These are phyloP conservation scores for Scaptomyza montana DNA, from an alignment of 1,140 invertebrate genomes.

Conservation along the genomic window DNA sequence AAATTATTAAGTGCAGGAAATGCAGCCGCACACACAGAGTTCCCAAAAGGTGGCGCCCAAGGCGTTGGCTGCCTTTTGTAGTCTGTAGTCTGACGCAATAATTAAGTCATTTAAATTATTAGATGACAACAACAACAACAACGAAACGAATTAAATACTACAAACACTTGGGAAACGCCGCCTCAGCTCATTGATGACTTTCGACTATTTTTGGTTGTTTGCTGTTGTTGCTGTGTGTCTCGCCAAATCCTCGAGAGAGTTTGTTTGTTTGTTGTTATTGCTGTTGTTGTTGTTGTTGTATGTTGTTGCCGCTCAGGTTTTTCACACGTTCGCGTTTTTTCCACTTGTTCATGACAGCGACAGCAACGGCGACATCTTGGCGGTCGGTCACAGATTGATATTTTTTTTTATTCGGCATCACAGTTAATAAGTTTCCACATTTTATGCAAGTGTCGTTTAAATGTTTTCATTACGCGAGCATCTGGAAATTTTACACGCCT, in stretches of 20 bases:
- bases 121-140: slow-evolving; percentile 67
- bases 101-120: slow-evolving; percentile 82
- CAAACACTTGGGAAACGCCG: slow-evolving; percentile 16
- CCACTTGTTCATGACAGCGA: slow-evolving; percentile 25
- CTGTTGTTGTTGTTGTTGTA: slow-evolving; percentile 43
- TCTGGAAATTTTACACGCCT: slow-evolving; percentile 71
- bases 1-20: slow-evolving; percentile 60
- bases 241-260: slow-evolving; percentile 75
- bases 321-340: slow-evolving; percentile 75
- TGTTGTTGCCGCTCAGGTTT: slow-evolving; percentile 59
- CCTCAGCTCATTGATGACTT: slow-evolving; percentile 52
- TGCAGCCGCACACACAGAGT: slow-evolving; percentile 53
- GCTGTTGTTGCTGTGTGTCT: slow-evolving; percentile 35
- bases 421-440: slow-evolving; percentile 79
- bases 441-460: slow-evolving; percentile 74
- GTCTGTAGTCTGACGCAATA: slow-evolving; percentile 77
- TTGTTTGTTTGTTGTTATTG: background rate
- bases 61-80: slow-evolving; percentile 58
- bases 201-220: slow-evolving; percentile 68
- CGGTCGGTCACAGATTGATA: slow-evolving; percentile 40
- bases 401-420: slow-evolving; percentile 39
- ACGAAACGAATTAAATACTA: slow-evolving; percentile 7
- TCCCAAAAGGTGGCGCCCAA: slow-evolving; percentile 40
- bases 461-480: slow-evolving; percentile 44
- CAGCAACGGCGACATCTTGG: slow-evolving; percentile 41